Percentiles rank a stretch among this genome's conserved stretches.
These are phyloP conservation scores for Agapornis roseicollis DNA, from an alignment of 2,113 vertebrate species.

Conservation along the genomic window DNA sequence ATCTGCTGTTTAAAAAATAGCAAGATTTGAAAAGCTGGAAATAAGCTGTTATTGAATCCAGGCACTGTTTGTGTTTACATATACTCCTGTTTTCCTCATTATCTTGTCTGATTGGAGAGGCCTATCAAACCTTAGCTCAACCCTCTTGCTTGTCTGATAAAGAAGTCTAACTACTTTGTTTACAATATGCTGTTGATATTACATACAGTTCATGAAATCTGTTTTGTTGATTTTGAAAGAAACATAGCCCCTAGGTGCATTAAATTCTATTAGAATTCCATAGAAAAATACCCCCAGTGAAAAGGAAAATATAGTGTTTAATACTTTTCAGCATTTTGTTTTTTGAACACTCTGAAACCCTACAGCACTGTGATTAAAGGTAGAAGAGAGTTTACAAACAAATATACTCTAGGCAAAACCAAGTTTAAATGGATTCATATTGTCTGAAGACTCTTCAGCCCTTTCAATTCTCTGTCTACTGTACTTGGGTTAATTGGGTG, in stretches of 20 bases:
- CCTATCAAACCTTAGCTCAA: background rate
- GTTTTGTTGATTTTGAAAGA: background rate
- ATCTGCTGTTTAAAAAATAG: background rate
- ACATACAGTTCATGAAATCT: background rate
- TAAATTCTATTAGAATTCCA: background rate
- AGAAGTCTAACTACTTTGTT: background rate
- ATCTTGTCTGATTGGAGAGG: background rate
- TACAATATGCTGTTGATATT: background rate
- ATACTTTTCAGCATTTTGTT: background rate
- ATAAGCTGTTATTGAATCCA: background rate
- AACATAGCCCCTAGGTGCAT: background rate
- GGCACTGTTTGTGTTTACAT: background rate
- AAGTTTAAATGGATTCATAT: constrained; percentile 2
- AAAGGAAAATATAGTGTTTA: background rate
- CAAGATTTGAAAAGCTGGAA: background rate
- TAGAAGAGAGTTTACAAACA: background rate
- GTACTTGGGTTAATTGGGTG: constrained; percentile 2
- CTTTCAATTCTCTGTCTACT: background rate
- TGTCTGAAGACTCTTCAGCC: background rate
- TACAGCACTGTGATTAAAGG: background rate
- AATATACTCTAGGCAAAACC: background rate
- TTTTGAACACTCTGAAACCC: background rate
- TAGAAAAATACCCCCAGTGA: background rate
- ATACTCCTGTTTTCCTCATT: background rate
- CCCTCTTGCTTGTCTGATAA: background rate